Percentiles rank a stretch among this genome's conserved stretches.
phyloP scores from a whole-genome alignment of 2,888 invertebrate genomes.

The Caenorhabditis sp. region DNA sequence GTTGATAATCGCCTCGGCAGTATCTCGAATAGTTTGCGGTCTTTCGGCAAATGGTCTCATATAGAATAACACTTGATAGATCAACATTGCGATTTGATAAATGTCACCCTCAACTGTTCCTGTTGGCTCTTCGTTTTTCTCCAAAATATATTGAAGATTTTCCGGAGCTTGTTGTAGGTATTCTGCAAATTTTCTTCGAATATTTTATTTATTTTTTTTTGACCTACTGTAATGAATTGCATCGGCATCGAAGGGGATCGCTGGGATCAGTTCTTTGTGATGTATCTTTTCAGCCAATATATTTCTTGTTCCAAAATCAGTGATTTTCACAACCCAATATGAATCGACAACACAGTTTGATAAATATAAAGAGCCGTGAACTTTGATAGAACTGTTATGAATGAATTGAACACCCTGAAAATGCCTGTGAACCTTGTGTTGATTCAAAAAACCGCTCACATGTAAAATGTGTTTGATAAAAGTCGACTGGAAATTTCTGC shows the following conservation, averaged over 20 bases:
- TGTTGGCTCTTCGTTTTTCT: slow-evolving; percentile 29
- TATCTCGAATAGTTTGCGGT: slow-evolving; percentile 16
- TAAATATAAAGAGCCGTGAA: slow-evolving; percentile 50
- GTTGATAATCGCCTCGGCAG: slow-evolving; percentile 13
- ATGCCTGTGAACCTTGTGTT: background rate
- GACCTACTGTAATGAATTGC: slow-evolving; percentile 31
- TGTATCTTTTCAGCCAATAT: slow-evolving; percentile 42
- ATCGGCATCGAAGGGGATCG: slow-evolving; percentile 15
- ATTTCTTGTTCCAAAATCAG: slow-evolving; percentile 48
- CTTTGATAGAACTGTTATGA: slow-evolving; percentile 44
- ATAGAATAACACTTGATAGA: slow-evolving; percentile 53
- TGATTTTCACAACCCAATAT: slow-evolving; percentile 57
- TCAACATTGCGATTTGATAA: slow-evolving; percentile 54
- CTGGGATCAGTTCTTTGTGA: slow-evolving; percentile 33
- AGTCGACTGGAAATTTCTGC: slow-evolving; percentile 56
- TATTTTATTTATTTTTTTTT: too few species aligned
- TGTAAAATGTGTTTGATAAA: slow-evolving; percentile 53
- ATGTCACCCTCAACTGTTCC: slow-evolving; percentile 42
- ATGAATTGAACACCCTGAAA: slow-evolving; percentile 52
- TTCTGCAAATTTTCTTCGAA: slow-evolving; percentile 25
- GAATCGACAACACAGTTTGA: slow-evolving; percentile 58
- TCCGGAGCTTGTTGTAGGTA: slow-evolving; percentile 53
- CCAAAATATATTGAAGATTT: slow-evolving; percentile 23
- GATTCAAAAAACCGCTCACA: too few species aligned
- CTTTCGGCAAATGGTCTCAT: slow-evolving; percentile 49